These are phyloP conservation scores for Petaurus breviceps DNA, from an alignment of 2,113 vertebrate genomes.

Conservation along the genomic window DNA sequence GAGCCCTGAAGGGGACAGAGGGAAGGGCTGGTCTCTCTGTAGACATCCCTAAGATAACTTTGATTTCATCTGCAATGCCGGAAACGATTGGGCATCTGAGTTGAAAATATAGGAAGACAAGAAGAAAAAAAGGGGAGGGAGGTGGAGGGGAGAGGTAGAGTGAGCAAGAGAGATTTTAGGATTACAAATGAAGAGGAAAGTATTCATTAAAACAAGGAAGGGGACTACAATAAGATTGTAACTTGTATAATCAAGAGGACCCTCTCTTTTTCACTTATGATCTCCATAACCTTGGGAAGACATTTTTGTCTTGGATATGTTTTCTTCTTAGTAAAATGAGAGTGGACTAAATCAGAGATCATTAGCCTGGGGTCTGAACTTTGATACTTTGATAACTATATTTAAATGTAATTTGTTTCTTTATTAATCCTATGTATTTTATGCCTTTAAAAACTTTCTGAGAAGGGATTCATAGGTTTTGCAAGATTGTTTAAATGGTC, in stretches of 20 bases:
- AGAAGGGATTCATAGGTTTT: not conserved
- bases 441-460: not conserved
- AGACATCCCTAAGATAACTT: not conserved
- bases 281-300: not conserved
- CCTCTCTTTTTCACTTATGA: not conserved
- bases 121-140: not conserved
- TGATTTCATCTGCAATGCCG: slow-evolving; percentile 60
- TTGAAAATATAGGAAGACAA: slow-evolving; percentile 30
- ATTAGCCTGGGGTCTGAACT: not conserved
- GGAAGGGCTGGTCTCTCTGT: slow-evolving; percentile 15
- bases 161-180: not conserved
- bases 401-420: not conserved
- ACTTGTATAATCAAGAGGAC: not conserved
- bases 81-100: slow-evolving; percentile 36
- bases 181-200: not conserved
- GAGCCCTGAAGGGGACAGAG: slow-evolving; percentile 7
- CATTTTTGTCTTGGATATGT: not conserved
- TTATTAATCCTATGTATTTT: not conserved
- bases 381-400: not conserved
- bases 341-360: not conserved
- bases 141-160: not conserved
- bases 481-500: not conserved
- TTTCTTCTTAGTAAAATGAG: not conserved
- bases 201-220: not conserved
- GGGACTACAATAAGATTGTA: not conserved